A percentile compares a stretch with the other conserved stretches of the same genome.
Evolutionary conservation across 2,113 vertebrate species (phyloP).

Genomic region (Xiphophorus maculatus): DNA sequence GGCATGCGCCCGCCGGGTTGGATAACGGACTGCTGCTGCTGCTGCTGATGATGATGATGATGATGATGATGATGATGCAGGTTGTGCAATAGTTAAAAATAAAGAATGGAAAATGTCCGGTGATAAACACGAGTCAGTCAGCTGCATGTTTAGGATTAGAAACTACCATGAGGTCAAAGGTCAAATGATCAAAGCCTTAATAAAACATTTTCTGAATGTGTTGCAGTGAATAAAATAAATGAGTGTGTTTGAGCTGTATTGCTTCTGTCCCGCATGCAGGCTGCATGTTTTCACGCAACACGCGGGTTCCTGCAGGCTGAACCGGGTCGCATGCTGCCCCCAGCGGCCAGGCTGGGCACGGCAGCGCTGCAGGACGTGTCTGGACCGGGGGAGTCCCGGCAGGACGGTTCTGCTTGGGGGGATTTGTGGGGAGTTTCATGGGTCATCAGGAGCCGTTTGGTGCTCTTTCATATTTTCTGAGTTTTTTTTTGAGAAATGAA

Average conservation of each 20-base stretch:
- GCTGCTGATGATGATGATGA: neutral
- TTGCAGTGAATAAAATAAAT: no score
- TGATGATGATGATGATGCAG: no score
- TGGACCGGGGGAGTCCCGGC: neutral
- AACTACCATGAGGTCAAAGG: no score
- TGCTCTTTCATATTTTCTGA: neutral
- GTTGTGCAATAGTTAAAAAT: constrained; percentile 22
- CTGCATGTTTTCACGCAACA: no score
- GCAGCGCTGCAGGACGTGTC: constrained; percentile 9
- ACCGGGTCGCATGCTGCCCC: constrained; percentile 8
- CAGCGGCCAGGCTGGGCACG: neutral
- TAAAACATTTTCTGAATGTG: neutral
- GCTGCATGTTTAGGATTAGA: neutral
- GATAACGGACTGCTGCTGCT: constrained; percentile 14
- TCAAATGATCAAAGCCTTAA: no score
- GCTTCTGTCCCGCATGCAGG: neutral
- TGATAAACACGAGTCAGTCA: constrained; percentile 1
- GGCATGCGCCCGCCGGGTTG: constrained; percentile 32
- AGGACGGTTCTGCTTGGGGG: neutral
- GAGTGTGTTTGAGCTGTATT: no score
- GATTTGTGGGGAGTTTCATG: neutral
- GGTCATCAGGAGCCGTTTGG: neutral
- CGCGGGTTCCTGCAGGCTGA: neutral
- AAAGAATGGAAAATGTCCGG: neutral
- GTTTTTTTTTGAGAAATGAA: neutral